phyloP scores from a whole-genome alignment of 2,888 invertebrate genomes.

The Rugalucina vietnamica region DNA sequence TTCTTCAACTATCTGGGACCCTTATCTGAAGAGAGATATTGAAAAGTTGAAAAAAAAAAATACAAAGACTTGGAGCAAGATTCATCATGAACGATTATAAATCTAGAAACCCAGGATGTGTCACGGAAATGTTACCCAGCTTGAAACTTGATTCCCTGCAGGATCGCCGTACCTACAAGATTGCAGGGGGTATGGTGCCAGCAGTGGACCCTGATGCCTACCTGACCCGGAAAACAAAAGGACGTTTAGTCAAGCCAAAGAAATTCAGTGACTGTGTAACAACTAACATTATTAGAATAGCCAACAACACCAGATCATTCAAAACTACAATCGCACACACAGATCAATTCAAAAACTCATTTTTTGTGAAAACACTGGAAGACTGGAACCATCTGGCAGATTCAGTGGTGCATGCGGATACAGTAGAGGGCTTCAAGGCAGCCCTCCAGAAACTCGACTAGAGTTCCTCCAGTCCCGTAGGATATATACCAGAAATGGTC shows the following conservation, averaged over 20 bases:
- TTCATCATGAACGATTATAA: constrained; percentile 4
- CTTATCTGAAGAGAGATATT: neutral
- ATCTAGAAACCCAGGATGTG: constrained; percentile 13
- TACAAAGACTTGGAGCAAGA: neutral
- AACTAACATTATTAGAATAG: neutral
- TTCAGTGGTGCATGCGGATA: too few species aligned
- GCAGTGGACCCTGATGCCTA: constrained; percentile 18
- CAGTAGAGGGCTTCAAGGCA: too few species aligned
- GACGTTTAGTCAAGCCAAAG: constrained; percentile 2
- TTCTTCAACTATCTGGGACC: constrained; percentile 19
- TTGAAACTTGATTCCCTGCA: constrained; percentile 8
- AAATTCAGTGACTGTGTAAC: neutral
- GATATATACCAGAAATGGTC: too few species aligned
- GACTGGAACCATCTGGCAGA: too few species aligned
- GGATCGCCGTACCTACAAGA: constrained; percentile 25
- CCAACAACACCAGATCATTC: constrained; percentile 9
- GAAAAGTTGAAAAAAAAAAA: neutral
- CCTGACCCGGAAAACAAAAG: neutral
- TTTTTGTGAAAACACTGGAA: too few species aligned
- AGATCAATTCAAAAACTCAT: neutral
- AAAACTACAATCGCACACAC: neutral
- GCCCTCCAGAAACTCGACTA: too few species aligned
- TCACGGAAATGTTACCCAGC: constrained; percentile 13
- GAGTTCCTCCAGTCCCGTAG: too few species aligned
- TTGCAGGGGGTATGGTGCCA: constrained; percentile 16